A percentile compares a stretch with the other conserved stretches of the same genome.
Evolutionary conservation across 2,113 vertebrate species (phyloP).

Genomic region (Calidris pygmaea): DNA sequence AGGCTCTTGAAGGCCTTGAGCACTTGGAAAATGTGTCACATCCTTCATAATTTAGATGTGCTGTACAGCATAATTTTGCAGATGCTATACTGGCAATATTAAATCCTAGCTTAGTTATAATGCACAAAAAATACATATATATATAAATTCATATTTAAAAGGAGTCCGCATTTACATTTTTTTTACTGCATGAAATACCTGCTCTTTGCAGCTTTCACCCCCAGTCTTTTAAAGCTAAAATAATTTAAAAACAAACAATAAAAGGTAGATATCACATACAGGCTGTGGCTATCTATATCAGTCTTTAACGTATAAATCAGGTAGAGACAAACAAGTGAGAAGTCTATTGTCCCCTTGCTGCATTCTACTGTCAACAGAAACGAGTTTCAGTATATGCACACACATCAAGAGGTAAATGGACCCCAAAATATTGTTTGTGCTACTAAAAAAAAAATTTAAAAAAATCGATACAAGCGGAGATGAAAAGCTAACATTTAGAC

Average conservation of each 20-base stretch:
- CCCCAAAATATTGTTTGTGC: slow-evolving; percentile 42
- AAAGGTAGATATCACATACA: slow-evolving; percentile 49
- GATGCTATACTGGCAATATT: slow-evolving; percentile 77
- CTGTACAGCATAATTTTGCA: slow-evolving; percentile 68
- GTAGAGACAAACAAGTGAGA: slow-evolving; percentile 50
- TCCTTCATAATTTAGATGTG: slow-evolving; percentile 70
- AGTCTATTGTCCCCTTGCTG: slow-evolving; percentile 46
- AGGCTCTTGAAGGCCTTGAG: slow-evolving; percentile 76
- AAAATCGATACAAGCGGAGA: neutral
- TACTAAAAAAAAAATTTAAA: neutral
- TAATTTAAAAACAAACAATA: slow-evolving; percentile 80
- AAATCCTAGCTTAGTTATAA: slow-evolving; percentile 78
- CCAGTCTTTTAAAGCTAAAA: slow-evolving; percentile 83
- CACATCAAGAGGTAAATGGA: slow-evolving; percentile 36
- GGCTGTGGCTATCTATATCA: slow-evolving; percentile 59
- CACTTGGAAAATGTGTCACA: slow-evolving; percentile 67
- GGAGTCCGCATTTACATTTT: slow-evolving; percentile 75
- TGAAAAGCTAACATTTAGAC: slow-evolving; percentile 50
- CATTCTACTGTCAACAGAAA: slow-evolving; percentile 22
- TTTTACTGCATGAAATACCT: slow-evolving; percentile 76
- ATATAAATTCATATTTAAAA: slow-evolving; percentile 84
- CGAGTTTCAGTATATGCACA: slow-evolving; percentile 26
- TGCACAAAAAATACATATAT: slow-evolving; percentile 85
- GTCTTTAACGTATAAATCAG: slow-evolving; percentile 33
- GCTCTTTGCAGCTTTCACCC: slow-evolving; percentile 77